Evolutionary conservation across 2,888 invertebrate genomes (phyloP).

Genomic region (Heteromyza rotundicornis): DNA sequence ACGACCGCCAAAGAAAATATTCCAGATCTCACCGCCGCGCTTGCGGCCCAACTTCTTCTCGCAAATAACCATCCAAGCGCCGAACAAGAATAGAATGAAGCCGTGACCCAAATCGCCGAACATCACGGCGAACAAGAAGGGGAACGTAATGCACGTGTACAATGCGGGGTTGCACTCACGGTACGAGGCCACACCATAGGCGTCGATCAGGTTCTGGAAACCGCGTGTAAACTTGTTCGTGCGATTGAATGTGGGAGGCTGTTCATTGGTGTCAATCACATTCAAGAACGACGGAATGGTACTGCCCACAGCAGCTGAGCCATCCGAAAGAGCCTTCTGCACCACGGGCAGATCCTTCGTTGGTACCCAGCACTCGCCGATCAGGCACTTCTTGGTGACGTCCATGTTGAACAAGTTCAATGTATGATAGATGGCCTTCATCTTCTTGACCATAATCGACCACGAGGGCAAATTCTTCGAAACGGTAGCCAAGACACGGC

Average conservation of each 20-base stretch:
- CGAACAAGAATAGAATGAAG: constrained; percentile 81
- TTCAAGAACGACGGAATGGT: constrained; percentile 93
- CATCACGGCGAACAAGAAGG: constrained; percentile 95
- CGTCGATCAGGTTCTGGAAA: constrained; percentile 92
- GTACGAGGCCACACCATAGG: constrained; percentile 94
- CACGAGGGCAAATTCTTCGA: constrained; percentile 85
- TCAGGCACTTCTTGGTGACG: constrained; percentile 88
- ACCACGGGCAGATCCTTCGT: constrained; percentile 75
- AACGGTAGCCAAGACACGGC: constrained; percentile 81
- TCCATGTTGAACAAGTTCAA: constrained; percentile 93
- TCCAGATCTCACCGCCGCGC: constrained; percentile 88
- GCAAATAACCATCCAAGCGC: constrained; percentile 79
- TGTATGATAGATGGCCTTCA: constrained; percentile 94
- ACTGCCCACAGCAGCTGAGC: constrained; percentile 86
- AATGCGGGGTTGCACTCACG: constrained; percentile 91
- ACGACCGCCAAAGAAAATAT: constrained; percentile 96
- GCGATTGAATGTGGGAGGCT: constrained; percentile 91
- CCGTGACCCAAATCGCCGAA: constrained; percentile 96
- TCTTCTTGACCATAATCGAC: constrained; percentile 84
- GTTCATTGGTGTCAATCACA: constrained; percentile 80
- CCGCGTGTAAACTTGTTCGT: constrained; percentile 92
- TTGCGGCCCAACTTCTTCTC: constrained; percentile 80
- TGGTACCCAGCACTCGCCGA: constrained; percentile 91
- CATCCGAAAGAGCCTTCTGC: constrained; percentile 81
- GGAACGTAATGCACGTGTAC: constrained; percentile 91